Conservation (phyloP, 2,888 invertebrate genomes). For the Agrilus biguttatus region DNA sequence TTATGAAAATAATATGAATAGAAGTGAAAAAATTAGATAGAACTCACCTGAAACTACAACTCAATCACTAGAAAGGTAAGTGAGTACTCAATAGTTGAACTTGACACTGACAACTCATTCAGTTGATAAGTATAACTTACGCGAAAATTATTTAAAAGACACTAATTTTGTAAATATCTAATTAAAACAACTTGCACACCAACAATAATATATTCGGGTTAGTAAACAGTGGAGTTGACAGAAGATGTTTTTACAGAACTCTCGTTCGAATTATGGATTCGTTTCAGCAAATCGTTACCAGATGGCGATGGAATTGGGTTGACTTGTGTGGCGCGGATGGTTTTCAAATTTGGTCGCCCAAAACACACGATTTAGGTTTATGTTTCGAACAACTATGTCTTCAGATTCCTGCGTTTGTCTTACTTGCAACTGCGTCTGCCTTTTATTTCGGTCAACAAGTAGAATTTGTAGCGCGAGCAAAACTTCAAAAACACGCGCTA, state of each 20-base stretch:
- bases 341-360: conserved; percentile 52
- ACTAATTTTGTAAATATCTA: not conserved
- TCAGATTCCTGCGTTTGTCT: conserved; percentile 56
- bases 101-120: too few relatives aligned
- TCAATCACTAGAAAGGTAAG: too few relatives aligned
- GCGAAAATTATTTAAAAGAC: not conserved
- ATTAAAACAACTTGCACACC: not conserved
- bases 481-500: conserved; percentile 46
- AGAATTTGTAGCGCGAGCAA: conserved; percentile 46
- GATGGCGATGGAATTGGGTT: conserved; percentile 53
- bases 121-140: too few relatives aligned
- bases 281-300: not conserved
- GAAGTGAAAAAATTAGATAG: too few relatives aligned
- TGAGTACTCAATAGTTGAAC: too few relatives aligned
- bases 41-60: too few relatives aligned
- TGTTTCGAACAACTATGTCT: conserved; percentile 78
- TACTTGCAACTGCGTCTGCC: conserved; percentile 65
- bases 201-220: not conserved
- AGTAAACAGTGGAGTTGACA: not conserved
- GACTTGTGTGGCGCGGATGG: conserved; percentile 63
- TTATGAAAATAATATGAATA: too few relatives aligned
- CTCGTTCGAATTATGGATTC: not conserved
- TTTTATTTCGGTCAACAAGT: conserved; percentile 62
- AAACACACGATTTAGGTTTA: conserved; percentile 59
- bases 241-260: not conserved